phyloP scores from a whole-genome alignment of 2,888 invertebrate species.

The Lycophotia porphyrea region DNA sequence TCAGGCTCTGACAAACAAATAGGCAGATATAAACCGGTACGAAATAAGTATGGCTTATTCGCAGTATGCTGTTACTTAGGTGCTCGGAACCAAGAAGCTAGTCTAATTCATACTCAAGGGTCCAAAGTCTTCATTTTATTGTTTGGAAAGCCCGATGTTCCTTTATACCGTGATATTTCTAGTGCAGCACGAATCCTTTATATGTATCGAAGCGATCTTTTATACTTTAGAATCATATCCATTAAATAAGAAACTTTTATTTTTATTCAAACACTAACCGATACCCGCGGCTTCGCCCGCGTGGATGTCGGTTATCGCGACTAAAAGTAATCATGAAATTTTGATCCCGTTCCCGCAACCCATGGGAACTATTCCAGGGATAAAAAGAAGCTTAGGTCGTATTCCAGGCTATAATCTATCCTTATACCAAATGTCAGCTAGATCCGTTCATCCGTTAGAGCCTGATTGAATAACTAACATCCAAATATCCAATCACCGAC shows the following conservation, averaged over 20 bases:
- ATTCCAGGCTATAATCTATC: too few relatives aligned
- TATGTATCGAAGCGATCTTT: constrained; percentile 7
- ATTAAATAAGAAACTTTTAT: not conserved
- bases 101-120: constrained; percentile 24
- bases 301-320: too few relatives aligned
- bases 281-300: too few relatives aligned
- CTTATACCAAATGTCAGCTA: too few relatives aligned
- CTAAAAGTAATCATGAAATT: too few relatives aligned
- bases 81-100: not conserved
- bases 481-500: too few relatives aligned
- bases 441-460: too few relatives aligned
- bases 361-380: too few relatives aligned
- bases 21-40: not conserved
- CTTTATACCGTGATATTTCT: constrained; percentile 16
- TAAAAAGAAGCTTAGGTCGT: too few relatives aligned
- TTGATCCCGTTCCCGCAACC: too few relatives aligned
- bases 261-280: too few relatives aligned
- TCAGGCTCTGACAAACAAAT: not conserved
- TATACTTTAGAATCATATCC: not conserved
- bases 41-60: not conserved
- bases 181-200: not conserved
- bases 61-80: not conserved
- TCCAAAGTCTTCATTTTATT: constrained; percentile 23
- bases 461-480: too few relatives aligned
- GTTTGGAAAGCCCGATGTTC: constrained; percentile 17